phyloP scores from a whole-genome alignment of 2,888 invertebrate species.

The Tiphia femorata region DNA sequence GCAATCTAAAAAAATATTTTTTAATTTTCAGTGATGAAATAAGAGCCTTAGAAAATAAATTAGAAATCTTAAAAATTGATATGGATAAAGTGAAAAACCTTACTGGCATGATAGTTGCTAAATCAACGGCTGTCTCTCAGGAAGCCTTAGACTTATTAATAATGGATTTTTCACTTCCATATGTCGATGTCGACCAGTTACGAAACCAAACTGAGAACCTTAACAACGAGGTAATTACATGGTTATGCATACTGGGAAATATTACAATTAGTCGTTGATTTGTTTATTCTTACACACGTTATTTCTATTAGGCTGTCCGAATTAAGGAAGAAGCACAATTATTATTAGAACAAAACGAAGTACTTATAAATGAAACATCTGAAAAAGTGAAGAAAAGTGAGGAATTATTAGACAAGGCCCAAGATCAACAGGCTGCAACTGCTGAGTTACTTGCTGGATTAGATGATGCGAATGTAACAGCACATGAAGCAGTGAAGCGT shows the following conservation, averaged over 20 bases:
- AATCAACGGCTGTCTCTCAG: constrained; percentile 83
- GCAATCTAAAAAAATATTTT: neutral
- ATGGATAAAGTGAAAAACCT: constrained; percentile 78
- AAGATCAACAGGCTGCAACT: constrained; percentile 81
- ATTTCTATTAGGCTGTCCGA: constrained; percentile 62
- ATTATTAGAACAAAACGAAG: constrained; percentile 72
- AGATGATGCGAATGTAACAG: constrained; percentile 81
- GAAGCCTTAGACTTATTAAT: constrained; percentile 86
- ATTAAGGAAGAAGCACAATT: constrained; percentile 75
- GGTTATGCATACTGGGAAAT: constrained; percentile 5
- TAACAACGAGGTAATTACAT: constrained; percentile 75
- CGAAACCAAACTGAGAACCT: constrained; percentile 78
- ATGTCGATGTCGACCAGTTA: constrained; percentile 79
- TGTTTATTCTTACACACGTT: neutral
- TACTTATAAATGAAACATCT: constrained; percentile 75
- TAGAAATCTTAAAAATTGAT: constrained; percentile 78
- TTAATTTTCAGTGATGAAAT: constrained; percentile 74
- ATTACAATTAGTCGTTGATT: neutral
- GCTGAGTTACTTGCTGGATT: constrained; percentile 85
- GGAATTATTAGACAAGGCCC: constrained; percentile 76
- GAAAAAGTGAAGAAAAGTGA: constrained; percentile 77
- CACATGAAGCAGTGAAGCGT: constrained; percentile 85
- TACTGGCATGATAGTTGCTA: constrained; percentile 80
- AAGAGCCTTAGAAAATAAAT: constrained; percentile 75
- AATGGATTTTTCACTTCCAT: constrained; percentile 82